Conservation (phyloP, 2,113 vertebrate genomes). For the Marcusenius ussheri region DNA sequence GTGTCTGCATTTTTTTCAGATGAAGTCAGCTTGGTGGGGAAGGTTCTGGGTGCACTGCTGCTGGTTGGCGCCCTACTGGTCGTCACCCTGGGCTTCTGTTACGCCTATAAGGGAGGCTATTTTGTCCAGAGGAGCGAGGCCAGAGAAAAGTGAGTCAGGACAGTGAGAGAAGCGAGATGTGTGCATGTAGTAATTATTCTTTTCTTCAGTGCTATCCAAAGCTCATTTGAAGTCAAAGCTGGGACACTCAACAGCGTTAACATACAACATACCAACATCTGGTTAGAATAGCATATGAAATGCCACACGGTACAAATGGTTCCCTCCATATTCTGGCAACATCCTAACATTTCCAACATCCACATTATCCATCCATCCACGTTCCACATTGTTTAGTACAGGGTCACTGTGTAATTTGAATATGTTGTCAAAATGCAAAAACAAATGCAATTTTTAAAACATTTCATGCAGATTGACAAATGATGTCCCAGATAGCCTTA, state of each 20-base stretch:
- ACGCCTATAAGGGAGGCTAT: constrained; percentile 76
- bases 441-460: neutral
- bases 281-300: neutral
- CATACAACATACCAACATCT: neutral
- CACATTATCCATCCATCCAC: neutral
- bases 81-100: constrained; percentile 72
- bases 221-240: neutral
- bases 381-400: neutral
- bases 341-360: neutral
- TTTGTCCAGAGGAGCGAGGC: constrained; percentile 70
- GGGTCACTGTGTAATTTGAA: neutral
- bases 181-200: neutral
- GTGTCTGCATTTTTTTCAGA: constrained; percentile 56
- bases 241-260: neutral
- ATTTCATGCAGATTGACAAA: neutral
- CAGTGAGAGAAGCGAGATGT: neutral
- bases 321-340: neutral
- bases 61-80: constrained; percentile 65
- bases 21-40: constrained; percentile 81
- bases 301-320: neutral
- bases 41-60: constrained; percentile 76
- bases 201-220: neutral
- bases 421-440: neutral
- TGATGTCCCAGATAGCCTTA: neutral
- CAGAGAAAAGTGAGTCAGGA: constrained; percentile 72